Percentiles rank a stretch among this genome's conserved stretches.
Conservation (phyloP, 1,140 invertebrate genomes). For the Bombus waltoni region DNA sequence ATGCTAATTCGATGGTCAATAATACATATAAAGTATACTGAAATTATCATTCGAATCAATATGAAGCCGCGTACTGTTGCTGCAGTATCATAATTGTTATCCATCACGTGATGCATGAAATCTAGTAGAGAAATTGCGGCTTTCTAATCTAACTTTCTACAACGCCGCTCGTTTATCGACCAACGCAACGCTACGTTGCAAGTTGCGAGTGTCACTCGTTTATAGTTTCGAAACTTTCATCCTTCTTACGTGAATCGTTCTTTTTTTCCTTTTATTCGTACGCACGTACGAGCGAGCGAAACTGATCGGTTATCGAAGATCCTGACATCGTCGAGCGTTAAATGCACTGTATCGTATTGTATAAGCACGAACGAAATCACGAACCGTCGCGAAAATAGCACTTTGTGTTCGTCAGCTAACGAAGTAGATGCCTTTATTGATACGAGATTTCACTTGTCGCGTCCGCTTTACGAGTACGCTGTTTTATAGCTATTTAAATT, state of each 20-base stretch:
- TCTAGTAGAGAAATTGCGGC: neutral
- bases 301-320: neutral
- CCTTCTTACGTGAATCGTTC: too few relatives aligned
- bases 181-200: neutral
- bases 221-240: neutral
- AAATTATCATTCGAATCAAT: slow-evolving; percentile 55
- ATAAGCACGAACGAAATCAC: neutral
- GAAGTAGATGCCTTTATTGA: slow-evolving; percentile 17
- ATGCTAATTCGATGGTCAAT: slow-evolving; percentile 60
- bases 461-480: neutral
- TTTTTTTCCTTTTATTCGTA: too few relatives aligned
- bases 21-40: slow-evolving; percentile 38
- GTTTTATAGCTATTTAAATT: slow-evolving; percentile 14
- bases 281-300: too few relatives aligned
- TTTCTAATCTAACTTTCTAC: neutral
- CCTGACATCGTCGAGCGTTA: neutral
- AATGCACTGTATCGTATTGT: neutral
- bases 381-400: neutral
- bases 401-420: neutral
- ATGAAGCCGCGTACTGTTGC: neutral
- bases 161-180: neutral
- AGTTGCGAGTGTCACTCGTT: neutral
- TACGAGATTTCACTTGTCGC: slow-evolving; percentile 22
- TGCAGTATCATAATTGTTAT: slow-evolving; percentile 52
- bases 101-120: slow-evolving; percentile 58